Evolutionary conservation across 1,140 invertebrate species (phyloP).

Genomic region (Diabrotica virgifera): DNA sequence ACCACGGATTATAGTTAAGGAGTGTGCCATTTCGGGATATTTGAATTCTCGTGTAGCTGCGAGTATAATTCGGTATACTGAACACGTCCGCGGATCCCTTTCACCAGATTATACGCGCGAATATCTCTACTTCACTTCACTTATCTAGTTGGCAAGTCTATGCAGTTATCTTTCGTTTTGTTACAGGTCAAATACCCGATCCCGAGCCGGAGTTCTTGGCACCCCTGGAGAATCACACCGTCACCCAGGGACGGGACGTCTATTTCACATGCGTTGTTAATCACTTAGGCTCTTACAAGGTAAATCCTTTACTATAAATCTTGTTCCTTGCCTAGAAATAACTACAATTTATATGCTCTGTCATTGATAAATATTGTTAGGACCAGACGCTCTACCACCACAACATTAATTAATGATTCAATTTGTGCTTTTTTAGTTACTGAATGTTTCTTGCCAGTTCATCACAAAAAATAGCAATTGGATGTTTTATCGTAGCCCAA

Average conservation of each 20-base stretch:
- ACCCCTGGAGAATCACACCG: constrained; percentile 82
- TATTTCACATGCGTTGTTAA: constrained; percentile 87
- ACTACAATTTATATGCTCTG: constrained; percentile 14
- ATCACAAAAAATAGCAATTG: too few relatives aligned
- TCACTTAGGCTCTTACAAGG: constrained; percentile 80
- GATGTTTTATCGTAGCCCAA: too few relatives aligned
- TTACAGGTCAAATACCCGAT: constrained; percentile 48
- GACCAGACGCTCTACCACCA: constrained; percentile 8
- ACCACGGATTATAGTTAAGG: constrained; percentile 28
- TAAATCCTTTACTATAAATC: constrained; percentile 47
- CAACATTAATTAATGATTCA: constrained; percentile 15
- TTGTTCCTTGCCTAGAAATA: constrained; percentile 14
- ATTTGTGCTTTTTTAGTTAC: constrained; percentile 1
- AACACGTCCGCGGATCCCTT: constrained; percentile 40
- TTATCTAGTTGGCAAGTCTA: constrained; percentile 43
- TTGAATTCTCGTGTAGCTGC: constrained; percentile 43
- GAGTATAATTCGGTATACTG: constrained; percentile 35
- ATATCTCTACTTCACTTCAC: constrained; percentile 45
- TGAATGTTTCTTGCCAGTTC: neutral
- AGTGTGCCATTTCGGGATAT: constrained; percentile 44
- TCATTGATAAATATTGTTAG: constrained; percentile 15
- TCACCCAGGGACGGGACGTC: constrained; percentile 81
- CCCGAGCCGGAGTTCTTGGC: constrained; percentile 75
- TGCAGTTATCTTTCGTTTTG: constrained; percentile 39
- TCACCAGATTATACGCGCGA: constrained; percentile 41